Conservation (phyloP, 2,797 vertebrate species). For the Esox lucius region DNA sequence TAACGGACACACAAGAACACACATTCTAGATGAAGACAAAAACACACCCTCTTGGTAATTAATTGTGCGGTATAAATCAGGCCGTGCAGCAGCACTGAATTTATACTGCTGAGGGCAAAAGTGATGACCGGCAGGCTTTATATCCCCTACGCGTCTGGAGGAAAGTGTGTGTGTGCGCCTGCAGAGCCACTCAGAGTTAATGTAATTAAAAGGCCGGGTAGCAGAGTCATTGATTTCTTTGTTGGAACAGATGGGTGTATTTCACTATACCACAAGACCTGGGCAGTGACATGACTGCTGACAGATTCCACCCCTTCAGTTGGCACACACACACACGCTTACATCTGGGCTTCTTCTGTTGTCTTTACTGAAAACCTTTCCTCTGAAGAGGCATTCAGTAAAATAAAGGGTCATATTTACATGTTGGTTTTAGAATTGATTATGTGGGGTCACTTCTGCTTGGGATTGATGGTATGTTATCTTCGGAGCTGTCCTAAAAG, state of each 20-base stretch:
- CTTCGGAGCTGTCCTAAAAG: neutral
- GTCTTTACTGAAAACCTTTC: neutral
- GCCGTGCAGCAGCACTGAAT: neutral
- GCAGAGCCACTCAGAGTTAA: neutral
- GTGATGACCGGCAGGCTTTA: neutral
- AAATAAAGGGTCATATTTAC: neutral
- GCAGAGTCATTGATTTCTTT: neutral
- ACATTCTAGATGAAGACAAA: too few relatives aligned
- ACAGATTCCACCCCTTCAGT: neutral
- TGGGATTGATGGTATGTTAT: neutral
- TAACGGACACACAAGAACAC: neutral
- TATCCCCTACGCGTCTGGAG: neutral
- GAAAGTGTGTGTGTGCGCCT: neutral
- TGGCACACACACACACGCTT: neutral
- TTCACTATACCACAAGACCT: neutral
- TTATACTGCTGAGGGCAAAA: neutral
- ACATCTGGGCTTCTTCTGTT: neutral
- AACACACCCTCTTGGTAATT: neutral
- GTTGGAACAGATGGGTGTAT: neutral
- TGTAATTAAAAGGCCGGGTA: too few relatives aligned
- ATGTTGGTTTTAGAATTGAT: neutral
- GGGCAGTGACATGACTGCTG: neutral
- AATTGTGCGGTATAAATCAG: neutral
- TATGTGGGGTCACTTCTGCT: neutral
- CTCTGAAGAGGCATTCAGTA: neutral